A percentile compares a stretch with the other conserved stretches of the same genome.
phyloP scores from a whole-genome alignment of 2,113 vertebrate genomes.

The Colossoma macropomum region DNA sequence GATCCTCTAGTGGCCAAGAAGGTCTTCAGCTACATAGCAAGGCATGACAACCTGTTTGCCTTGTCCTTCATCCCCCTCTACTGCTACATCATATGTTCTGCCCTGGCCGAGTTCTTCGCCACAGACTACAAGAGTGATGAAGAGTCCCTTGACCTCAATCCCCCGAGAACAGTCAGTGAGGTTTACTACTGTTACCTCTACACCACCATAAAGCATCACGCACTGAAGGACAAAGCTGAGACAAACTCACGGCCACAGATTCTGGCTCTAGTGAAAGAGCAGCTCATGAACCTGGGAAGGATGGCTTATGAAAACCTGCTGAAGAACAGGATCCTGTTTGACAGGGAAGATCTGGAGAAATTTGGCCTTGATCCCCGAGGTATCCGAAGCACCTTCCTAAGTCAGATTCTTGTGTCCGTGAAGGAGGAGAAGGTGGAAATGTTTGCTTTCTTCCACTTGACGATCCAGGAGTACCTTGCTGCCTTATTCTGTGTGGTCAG shows the following conservation, averaged over 20 bases:
- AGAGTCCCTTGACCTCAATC: slow-evolving; percentile 62
- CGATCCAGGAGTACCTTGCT: slow-evolving; percentile 73
- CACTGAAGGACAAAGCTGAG: slow-evolving; percentile 47
- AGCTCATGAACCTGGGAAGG: slow-evolving; percentile 66
- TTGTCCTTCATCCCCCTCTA: slow-evolving; percentile 77
- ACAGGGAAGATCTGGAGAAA: slow-evolving; percentile 55
- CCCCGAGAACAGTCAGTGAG: slow-evolving; percentile 72
- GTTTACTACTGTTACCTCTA: slow-evolving; percentile 73
- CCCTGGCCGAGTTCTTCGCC: slow-evolving; percentile 69
- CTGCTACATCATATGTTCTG: slow-evolving; percentile 74
- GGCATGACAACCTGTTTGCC: slow-evolving; percentile 68
- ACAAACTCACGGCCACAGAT: slow-evolving; percentile 56
- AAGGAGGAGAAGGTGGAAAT: slow-evolving; percentile 64
- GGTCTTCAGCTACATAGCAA: slow-evolving; percentile 66
- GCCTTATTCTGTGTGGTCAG: slow-evolving; percentile 66
- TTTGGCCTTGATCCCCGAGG: slow-evolving; percentile 61
- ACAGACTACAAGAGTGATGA: background rate
- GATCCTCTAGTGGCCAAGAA: slow-evolving; percentile 56
- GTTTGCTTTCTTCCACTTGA: slow-evolving; percentile 76
- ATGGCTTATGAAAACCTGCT: slow-evolving; percentile 70
- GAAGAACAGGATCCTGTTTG: slow-evolving; percentile 69
- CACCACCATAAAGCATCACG: slow-evolving; percentile 67
- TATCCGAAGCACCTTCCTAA: slow-evolving; percentile 68
- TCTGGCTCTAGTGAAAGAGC: slow-evolving; percentile 58
- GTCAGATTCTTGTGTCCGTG: slow-evolving; percentile 65